Conservation (phyloP, 2,113 vertebrate genomes). For the Semicossyphus pulcher region DNA sequence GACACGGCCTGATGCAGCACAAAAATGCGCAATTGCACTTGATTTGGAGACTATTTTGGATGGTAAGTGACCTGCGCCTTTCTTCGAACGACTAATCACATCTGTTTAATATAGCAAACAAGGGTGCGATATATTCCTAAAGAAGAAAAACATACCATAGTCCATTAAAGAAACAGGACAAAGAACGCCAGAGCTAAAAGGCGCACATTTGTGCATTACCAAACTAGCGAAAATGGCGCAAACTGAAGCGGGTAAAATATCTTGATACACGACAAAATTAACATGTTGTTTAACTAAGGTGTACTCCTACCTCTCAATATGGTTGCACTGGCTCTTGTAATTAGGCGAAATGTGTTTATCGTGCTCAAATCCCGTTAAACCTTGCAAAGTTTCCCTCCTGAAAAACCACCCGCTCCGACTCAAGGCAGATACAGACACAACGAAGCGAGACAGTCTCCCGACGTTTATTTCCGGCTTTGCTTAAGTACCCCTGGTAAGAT, state of each 20-base stretch:
- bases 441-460: conserved; percentile 41
- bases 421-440: conserved; percentile 61
- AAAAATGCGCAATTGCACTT: conserved; percentile 78
- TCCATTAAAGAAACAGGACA: conserved; percentile 78
- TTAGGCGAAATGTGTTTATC: conserved; percentile 69
- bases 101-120: background rate
- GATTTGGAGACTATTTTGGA: conserved; percentile 54
- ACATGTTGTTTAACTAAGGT: background rate
- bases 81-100: background rate
- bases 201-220: conserved; percentile 82
- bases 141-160: conserved; percentile 1
- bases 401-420: conserved; percentile 85
- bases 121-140: background rate
- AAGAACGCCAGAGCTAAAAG: conserved; percentile 81
- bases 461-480: conserved; percentile 69
- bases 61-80: background rate
- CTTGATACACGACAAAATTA: conserved; percentile 33
- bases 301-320: conserved; percentile 78
- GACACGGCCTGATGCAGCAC: conserved; percentile 79
- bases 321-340: conserved; percentile 67
- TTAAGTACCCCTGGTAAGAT: conserved; percentile 44
- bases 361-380: conserved; percentile 83
- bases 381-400: conserved; percentile 87
- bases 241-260: conserved; percentile 69
- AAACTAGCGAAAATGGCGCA: conserved; percentile 83